A percentile compares a stretch with the other conserved stretches of the same genome.
Evolutionary conservation across 1,140 invertebrate species (phyloP).

Genomic region (Andricus grossulariae): DNA sequence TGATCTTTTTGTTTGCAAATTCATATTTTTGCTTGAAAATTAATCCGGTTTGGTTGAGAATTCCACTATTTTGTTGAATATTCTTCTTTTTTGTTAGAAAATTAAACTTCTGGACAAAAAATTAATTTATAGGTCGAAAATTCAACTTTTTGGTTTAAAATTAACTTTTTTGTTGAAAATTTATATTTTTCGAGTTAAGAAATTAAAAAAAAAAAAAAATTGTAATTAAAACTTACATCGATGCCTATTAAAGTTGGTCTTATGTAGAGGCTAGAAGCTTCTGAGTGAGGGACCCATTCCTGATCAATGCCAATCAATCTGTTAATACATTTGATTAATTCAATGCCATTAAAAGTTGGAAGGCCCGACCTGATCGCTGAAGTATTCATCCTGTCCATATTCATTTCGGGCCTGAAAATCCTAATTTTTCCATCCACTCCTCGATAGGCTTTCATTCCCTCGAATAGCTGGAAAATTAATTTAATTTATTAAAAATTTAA

Average conservation of each 20-base stretch:
- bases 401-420: constrained; percentile 95
- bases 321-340: constrained; percentile 92
- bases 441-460: constrained; percentile 98
- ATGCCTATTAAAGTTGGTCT: constrained; percentile 97
- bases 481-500: not conserved
- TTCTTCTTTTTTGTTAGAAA: too few relatives aligned
- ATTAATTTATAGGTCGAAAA: too few relatives aligned
- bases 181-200: too few relatives aligned
- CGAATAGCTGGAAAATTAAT: constrained; percentile 87
- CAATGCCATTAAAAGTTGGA: constrained; percentile 92
- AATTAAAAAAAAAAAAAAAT: too few relatives aligned
- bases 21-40: too few relatives aligned
- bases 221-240: constrained; percentile 83
- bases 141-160: too few relatives aligned
- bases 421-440: constrained; percentile 95
- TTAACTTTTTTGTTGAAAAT: too few relatives aligned
- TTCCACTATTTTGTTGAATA: too few relatives aligned
- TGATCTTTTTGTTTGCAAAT: too few relatives aligned
- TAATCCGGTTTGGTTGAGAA: too few relatives aligned
- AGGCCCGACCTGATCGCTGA: constrained; percentile 90
- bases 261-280: constrained; percentile 94
- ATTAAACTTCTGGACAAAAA: too few relatives aligned
- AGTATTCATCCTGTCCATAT: constrained; percentile 94
- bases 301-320: constrained; percentile 94
- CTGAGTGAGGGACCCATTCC: constrained; percentile 97